Evolutionary conservation across 2,888 invertebrate genomes (phyloP), one percentile per base, ranked within the genome.

Genomic region (Teleiodes luculella): DNA sequence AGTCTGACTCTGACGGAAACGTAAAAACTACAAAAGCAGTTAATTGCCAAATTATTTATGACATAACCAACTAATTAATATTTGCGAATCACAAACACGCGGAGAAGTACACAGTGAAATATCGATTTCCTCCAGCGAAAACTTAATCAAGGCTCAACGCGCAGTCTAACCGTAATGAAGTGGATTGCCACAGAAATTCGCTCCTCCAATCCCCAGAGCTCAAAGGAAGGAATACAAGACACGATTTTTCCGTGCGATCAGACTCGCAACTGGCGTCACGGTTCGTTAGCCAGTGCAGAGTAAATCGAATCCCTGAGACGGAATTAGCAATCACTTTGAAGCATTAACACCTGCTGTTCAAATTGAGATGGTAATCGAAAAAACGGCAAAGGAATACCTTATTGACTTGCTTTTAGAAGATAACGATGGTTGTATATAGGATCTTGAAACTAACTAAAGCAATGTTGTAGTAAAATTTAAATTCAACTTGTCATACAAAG

Each of bases 271-370:
- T 46, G 56, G 1, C 48, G 33, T 8, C 46, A 53, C 52, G 62
- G 61, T 65, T 65, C 65, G 63, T 65, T 63, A 62, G 48, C 6
- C 56, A 41, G 54, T 33, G 41, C 52, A 54, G 51, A 58, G 57
- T 58, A 60, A 66, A 66, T 62, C 62, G 53, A 58, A 60, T 59
- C 62, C 60, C 62, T 62, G 59, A 66, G 58, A 64, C 60, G 55
- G 61, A 63, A 68, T 69, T 67, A 64, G 64, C 66, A 62, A 64
- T 64, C 62, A 57, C 66, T 57, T 66, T 63, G 64, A 57, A 45
- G 60, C 56, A 63, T 64, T 66, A 63, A 61, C 64, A 66, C 66
- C 64, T 61, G 63, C 47, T 57, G 57, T 52, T 58, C 18, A 18
- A 47, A 28, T 13, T 18, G 33, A 47, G 47, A 35, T 33, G 31